phyloP scores from a whole-genome alignment of 2,797 vertebrate species.

The Kryptopterus vitreolus region DNA sequence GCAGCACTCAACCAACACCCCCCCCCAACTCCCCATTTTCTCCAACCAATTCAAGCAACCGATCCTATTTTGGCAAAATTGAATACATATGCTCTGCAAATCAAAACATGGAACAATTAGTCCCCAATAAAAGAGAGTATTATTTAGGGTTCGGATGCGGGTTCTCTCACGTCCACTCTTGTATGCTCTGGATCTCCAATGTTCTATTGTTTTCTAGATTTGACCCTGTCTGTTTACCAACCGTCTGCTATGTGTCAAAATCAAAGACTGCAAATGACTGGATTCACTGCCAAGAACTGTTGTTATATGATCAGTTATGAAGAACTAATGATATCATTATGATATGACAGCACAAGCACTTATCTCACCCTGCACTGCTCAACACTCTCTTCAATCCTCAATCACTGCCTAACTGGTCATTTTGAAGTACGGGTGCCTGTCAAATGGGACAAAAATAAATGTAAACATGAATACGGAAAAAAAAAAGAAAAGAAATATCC shows the following conservation, averaged over 20 bases:
- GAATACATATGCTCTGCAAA: constrained; percentile 45
- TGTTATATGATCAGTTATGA: background rate
- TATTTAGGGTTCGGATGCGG: background rate
- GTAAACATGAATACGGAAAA: no score
- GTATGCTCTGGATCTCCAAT: background rate
- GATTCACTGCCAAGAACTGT: background rate
- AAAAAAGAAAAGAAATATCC: no score
- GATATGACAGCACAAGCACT: background rate
- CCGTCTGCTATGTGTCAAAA: background rate
- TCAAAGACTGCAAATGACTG: constrained; percentile 4
- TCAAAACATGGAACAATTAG: constrained; percentile 6
- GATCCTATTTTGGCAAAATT: constrained; percentile 18
- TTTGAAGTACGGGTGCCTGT: no score
- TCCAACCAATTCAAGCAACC: constrained; percentile 19
- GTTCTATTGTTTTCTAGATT: background rate
- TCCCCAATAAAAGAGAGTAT: background rate
- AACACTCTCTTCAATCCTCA: no score
- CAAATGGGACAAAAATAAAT: no score
- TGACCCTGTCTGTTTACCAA: background rate
- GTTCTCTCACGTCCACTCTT: background rate
- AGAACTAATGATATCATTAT: constrained; percentile 6
- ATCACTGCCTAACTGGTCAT: no score
- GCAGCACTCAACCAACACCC: constrained; percentile 16
- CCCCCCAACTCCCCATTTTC: no score
- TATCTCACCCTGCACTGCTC: no score